Evolutionary conservation across 1,140 invertebrate genomes (phyloP).

Genomic region (Idris sp.): DNA sequence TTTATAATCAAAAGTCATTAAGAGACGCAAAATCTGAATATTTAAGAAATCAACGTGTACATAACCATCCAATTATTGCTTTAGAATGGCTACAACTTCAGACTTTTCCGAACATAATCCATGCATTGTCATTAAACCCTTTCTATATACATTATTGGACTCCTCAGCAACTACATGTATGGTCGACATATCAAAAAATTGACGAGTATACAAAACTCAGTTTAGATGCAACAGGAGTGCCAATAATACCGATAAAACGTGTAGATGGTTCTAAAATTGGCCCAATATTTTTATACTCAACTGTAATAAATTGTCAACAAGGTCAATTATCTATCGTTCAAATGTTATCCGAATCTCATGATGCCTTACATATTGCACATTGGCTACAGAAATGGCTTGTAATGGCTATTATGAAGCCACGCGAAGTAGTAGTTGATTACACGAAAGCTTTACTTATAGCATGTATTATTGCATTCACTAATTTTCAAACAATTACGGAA

Average conservation of each 20-base stretch:
- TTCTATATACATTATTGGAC: constrained; percentile 21
- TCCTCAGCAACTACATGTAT: constrained; percentile 29
- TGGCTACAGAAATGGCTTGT: constrained; percentile 4
- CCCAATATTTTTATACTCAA: constrained; percentile 1
- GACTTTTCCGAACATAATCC: constrained; percentile 6
- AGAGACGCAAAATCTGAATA: constrained; percentile 20
- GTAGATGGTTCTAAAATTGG: neutral
- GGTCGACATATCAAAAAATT: constrained; percentile 1
- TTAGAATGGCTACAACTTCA: neutral
- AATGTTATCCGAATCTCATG: constrained; percentile 1
- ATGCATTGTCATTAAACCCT: constrained; percentile 10
- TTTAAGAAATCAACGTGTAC: neutral
- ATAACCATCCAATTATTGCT: constrained; percentile 13
- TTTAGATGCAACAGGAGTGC: constrained; percentile 21
- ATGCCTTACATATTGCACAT: neutral
- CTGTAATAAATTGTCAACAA: neutral
- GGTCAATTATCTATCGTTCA: neutral
- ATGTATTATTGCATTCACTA: constrained; percentile 1
- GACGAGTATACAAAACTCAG: constrained; percentile 4
- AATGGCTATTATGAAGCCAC: neutral
- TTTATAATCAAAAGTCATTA: neutral
- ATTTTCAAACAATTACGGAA: constrained; percentile 1
- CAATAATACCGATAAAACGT: neutral
- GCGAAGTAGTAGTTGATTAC: neutral
- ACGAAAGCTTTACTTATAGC: constrained; percentile 7